Base-by-base conservation (phyloP, 2,113 vertebrate species). In the Malaclemys terrapin region DNA sequence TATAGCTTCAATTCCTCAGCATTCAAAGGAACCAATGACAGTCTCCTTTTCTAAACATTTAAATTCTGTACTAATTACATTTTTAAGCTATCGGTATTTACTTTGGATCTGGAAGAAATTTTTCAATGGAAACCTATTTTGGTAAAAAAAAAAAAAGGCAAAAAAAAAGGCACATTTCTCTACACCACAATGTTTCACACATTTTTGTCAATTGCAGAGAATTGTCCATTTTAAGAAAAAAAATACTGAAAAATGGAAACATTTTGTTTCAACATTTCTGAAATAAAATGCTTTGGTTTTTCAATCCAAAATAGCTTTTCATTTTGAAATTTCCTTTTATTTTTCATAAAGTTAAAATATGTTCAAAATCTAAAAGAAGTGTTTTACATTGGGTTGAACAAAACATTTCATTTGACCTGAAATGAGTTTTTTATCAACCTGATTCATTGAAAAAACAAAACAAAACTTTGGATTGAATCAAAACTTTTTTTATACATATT, bases 1-100 rank as follows among this genome's bases (percentile, higher is more conserved):
- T 87, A 11, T 52, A 79, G 27, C 7, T 45, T 78, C 5, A 47
- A 1, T 56, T 65, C 75, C 12, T 84, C 88, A 87, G 12, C 4
- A 52, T 35, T 78, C 84, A 17, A 85, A 82, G 6, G 12, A 88
- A 38, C 47, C 19, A 78, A 5, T 38, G 65, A 69, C 22, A 82
- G 12, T 1, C 20, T 2, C 6, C 47, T 10, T 38, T 29, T 31
- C 16, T 80, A 57, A 20, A 10, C 0, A 3, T 1, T 3, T 65
- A 10, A 0, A 4, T 1, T 6, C 50, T 10, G 88, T 2, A 22
- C 10, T 29, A 82, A 22, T 10, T 75, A 1, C 6, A 54, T 75
- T 35, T 82, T 49, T 62, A 6, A 56, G 47, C 1, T 2, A 47
- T 69, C 54, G 16, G 1, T 89, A 56, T 84, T 50, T 38, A 35